Conservation (phyloP, 2,888 invertebrate genomes). For the Willowsia nigromaculata region DNA sequence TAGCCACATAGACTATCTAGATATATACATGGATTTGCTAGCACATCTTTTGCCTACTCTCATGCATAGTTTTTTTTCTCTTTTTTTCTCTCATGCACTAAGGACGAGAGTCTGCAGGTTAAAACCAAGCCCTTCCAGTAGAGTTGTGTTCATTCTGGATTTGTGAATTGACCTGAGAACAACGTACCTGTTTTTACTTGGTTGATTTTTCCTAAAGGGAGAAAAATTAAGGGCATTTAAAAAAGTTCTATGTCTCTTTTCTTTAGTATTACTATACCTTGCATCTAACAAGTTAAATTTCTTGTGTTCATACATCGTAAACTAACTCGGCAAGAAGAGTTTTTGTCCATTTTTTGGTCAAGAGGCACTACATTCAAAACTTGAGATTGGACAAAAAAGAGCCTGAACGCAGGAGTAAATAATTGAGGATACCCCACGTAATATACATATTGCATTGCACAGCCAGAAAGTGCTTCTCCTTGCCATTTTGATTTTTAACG, state of each 20-base stretch:
- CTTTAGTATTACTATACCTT: neutral
- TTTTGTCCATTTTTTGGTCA: conserved; percentile 36
- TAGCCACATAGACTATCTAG: neutral
- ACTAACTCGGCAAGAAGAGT: neutral
- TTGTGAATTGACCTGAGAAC: conserved; percentile 63
- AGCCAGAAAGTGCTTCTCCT: neutral
- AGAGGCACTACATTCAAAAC: conserved; percentile 21
- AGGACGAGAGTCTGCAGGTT: conserved; percentile 49
- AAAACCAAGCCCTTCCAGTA: conserved; percentile 69
- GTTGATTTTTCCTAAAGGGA: neutral
- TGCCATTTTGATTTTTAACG: neutral
- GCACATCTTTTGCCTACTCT: neutral
- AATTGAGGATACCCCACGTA: neutral
- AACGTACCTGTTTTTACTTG: conserved; percentile 59
- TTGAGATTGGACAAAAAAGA: neutral
- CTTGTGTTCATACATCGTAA: conserved; percentile 6
- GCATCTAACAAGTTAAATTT: neutral
- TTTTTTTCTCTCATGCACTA: conserved; percentile 28
- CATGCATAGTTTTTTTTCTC: neutral
- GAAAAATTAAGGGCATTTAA: conserved; percentile 21
- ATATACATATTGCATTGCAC: conserved; percentile 16
- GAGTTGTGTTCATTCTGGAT: conserved; percentile 66
- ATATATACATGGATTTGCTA: neutral
- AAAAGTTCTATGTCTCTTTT: neutral
- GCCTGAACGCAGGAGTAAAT: conserved; percentile 9